Evolutionary conservation across 1,140 invertebrate species (phyloP), one percentile per base, ranked within the genome.

Genomic region (Coelopa frigida): DNA sequence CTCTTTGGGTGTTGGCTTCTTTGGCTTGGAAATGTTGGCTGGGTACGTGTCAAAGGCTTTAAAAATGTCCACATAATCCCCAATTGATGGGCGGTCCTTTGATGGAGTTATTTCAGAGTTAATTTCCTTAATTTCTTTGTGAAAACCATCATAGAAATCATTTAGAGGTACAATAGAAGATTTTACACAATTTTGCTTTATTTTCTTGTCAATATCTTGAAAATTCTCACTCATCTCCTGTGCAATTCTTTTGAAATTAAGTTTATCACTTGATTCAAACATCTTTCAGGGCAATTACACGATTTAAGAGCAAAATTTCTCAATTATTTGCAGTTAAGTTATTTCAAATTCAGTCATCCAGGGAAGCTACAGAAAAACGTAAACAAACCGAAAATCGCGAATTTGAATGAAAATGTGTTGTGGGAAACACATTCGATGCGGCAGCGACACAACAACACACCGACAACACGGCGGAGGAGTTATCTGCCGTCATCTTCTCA

Each of bases 1-100:
- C 10, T 45, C 29, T 15, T 15, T 38, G 7, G 39, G 33, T 33
- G 59, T 50, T 0, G 50, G 49, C 18, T 38, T 58, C 55, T 18
- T 62, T 48, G 35, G 49, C 22, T 55, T 57, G n/a, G 57, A 57
- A 11, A 66, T 35, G 38, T 66, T 66, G 2, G 24, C 37, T 7
- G 62, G 62, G 40, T 63, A 66, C 20, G 55, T 56, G 1, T 66
- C 62, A 1, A 66, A 48, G 4, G 47, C 24, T 46, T 53, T 59
- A 6, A 62, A 66, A 2, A 61, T 46, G 6, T 57, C 58, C 0
- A 54, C 56, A 36, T 55, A 66, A 4, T 59, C 53, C 0, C 42
- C 37, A 5, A 66, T 42, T 3, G 54, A 39, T 4, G 51, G 46
- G 4, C 54, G 32, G 0, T 55, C 53, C 8, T 51, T 58, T 0